Conservation (phyloP, 2,797 vertebrate genomes). For the Anas flavirostris region DNA sequence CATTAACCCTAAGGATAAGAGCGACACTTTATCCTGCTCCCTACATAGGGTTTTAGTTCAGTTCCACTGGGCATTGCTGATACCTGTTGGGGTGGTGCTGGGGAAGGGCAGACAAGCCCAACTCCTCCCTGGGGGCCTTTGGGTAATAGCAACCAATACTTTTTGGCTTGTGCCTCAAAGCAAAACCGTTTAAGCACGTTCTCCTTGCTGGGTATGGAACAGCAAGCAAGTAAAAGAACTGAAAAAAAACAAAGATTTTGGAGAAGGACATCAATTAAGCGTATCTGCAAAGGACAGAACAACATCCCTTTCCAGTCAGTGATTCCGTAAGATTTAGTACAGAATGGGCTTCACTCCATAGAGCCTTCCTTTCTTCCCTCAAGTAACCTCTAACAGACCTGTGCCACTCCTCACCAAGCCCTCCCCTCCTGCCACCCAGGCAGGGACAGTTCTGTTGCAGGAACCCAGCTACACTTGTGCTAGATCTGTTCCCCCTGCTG, state of each 20-base stretch:
- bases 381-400: background rate
- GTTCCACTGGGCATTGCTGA: background rate
- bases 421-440: background rate
- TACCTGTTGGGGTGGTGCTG: background rate
- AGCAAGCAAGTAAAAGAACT: background rate
- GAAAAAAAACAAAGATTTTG: background rate
- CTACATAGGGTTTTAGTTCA: rapidly evolving
- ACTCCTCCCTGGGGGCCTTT: background rate
- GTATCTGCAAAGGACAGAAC: background rate
- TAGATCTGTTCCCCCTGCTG: background rate
- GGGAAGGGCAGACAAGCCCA: background rate
- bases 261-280: background rate
- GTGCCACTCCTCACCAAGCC: background rate
- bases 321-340: background rate
- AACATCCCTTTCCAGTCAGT: background rate
- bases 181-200: background rate
- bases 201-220: background rate
- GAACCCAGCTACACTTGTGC: background rate
- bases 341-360: background rate
- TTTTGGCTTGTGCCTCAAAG: background rate
- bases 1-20: background rate
- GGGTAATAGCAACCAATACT: background rate
- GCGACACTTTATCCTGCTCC: background rate
- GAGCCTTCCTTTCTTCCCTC: background rate
- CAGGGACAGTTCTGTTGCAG: background rate